Evolutionary conservation across 2,797 vertebrate species (phyloP).

Genomic region (Telmatherina bonti): DNA sequence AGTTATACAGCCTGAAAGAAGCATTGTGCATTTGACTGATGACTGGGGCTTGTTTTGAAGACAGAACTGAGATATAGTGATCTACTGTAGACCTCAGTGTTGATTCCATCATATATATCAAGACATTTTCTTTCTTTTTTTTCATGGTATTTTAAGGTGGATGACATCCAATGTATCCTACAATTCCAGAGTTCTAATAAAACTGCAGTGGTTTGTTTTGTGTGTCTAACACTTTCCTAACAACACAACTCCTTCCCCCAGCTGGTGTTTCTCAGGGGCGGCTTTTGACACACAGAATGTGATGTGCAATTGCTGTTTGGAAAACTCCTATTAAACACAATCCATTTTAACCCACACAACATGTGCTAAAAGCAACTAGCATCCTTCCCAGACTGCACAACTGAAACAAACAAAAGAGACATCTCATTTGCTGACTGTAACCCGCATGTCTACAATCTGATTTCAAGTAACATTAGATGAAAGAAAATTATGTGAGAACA

Average conservation of each 20-base stretch:
- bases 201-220: constrained; percentile 24
- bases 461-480: constrained; percentile 15
- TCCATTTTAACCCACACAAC: constrained; percentile 33
- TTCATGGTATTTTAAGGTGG: constrained; percentile 19
- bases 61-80: constrained; percentile 17
- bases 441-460: not conserved
- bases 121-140: not conserved
- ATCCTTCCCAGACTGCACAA: constrained; percentile 32
- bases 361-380: constrained; percentile 24
- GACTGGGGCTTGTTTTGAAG: constrained; percentile 3
- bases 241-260: constrained; percentile 27
- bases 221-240: constrained; percentile 45
- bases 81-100: constrained; percentile 20
- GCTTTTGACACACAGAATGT: constrained; percentile 48
- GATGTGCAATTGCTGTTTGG: constrained; percentile 61
- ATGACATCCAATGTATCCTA: constrained; percentile 18
- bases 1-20: constrained; percentile 72
- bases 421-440: constrained; percentile 8
- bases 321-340: constrained; percentile 46
- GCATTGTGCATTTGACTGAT: constrained; percentile 40
- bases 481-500: constrained; percentile 35
- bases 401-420: constrained; percentile 14
- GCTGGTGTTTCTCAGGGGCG: constrained; percentile 49
- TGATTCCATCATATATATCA: constrained; percentile 19
- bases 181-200: constrained; percentile 23